Conservation (phyloP, 2,888 invertebrate genomes). For the Spodoptera picta region DNA sequence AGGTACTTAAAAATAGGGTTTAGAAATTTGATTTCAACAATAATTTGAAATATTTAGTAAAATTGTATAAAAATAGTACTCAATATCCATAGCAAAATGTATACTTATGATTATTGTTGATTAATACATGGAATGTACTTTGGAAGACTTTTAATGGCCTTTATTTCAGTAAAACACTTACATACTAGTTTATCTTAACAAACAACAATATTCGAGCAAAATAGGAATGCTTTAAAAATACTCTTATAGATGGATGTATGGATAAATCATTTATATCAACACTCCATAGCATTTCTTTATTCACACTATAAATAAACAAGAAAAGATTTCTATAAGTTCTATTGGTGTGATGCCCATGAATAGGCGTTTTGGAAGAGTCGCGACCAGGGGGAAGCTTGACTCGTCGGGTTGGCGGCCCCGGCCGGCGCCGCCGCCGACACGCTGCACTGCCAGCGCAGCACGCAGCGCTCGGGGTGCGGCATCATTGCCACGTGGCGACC, state of each 20-base stretch:
- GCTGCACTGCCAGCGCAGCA: slow-evolving; percentile 97
- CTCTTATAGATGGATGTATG: slow-evolving; percentile 2
- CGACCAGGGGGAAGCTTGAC: slow-evolving; percentile 95
- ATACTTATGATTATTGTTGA: background rate
- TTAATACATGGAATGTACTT: slow-evolving; percentile 38
- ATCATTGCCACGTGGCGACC: slow-evolving; percentile 99
- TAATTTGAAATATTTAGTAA: background rate
- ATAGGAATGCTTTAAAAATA: slow-evolving; percentile 17
- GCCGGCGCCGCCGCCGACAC: slow-evolving; percentile 72
- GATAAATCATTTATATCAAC: background rate
- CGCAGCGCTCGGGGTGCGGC: slow-evolving; percentile 99
- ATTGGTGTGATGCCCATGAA: slow-evolving; percentile 89
- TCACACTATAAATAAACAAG: no score
- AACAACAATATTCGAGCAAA: slow-evolving; percentile 36
- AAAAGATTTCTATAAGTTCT: slow-evolving; percentile 4
- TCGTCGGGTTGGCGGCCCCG: slow-evolving; percentile 84
- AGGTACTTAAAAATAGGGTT: no score
- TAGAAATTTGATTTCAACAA: no score
- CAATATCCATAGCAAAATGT: slow-evolving; percentile 22
- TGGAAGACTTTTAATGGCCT: slow-evolving; percentile 26
- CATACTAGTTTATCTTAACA: slow-evolving; percentile 5
- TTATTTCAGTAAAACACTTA: slow-evolving; percentile 3
- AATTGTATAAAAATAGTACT: slow-evolving; percentile 1
- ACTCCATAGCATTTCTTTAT: no score
- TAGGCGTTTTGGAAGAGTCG: slow-evolving; percentile 97